Conservation (phyloP, 35 echinoderm and acorn worm genomes). For the Heliocidaris tuberculata region DNA sequence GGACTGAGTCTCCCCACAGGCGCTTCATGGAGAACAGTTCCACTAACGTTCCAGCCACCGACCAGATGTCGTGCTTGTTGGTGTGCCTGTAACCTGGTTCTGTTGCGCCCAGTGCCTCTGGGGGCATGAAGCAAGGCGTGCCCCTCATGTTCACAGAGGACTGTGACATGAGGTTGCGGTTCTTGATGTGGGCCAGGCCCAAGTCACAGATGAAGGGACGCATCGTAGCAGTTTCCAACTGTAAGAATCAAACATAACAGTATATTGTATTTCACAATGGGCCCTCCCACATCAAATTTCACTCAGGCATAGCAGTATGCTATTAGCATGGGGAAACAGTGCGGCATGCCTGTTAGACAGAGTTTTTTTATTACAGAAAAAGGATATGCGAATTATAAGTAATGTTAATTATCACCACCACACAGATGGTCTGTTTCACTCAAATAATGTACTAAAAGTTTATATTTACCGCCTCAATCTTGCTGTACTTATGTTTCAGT, state of each 20-base stretch:
- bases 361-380: too few species aligned
- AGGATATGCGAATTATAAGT: too few species aligned
- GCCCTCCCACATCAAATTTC: background rate
- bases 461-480: too few species aligned
- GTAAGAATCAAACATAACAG: background rate
- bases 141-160: conserved; percentile 21
- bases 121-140: conserved; percentile 42
- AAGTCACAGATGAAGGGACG: conserved; percentile 34
- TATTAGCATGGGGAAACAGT: too few species aligned
- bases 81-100: background rate
- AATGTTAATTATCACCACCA: too few species aligned
- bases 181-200: conserved; percentile 46
- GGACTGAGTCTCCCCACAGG: conserved; percentile 9
- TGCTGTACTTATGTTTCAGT: too few species aligned
- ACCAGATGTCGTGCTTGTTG: conserved; percentile 27
- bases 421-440: too few species aligned
- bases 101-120: background rate
- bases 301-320: background rate
- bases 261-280: background rate
- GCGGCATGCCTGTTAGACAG: too few species aligned
- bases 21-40: conserved; percentile 14
- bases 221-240: background rate
- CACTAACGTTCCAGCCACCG: conserved; percentile 16
- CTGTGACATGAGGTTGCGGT: conserved; percentile 36
- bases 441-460: too few species aligned